phyloP scores from a whole-genome alignment of 2,888 invertebrate species.

The Dynastes grantii region DNA sequence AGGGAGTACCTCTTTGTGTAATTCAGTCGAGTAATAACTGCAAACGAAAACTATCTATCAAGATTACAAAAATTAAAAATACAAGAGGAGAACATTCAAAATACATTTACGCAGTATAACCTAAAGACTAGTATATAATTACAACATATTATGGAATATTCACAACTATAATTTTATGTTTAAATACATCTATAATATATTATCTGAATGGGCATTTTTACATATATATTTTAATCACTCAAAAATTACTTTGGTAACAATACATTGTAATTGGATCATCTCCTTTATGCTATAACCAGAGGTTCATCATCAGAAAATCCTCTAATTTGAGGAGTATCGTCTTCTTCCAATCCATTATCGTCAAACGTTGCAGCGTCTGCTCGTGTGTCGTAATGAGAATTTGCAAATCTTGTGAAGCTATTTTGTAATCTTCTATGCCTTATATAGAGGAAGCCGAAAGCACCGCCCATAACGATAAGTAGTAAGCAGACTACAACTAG shows the following conservation, averaged over 20 bases:
- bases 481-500: conserved; percentile 74
- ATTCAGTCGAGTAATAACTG: conserved; percentile 33
- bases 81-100: conserved; percentile 37
- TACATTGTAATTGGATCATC: conserved; percentile 42
- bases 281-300: conserved; percentile 86
- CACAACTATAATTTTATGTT: conserved; percentile 49
- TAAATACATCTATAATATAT: conserved; percentile 51
- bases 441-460: conserved; percentile 76
- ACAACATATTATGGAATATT: conserved; percentile 51
- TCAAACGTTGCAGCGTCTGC: conserved; percentile 90
- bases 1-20: conserved; percentile 8
- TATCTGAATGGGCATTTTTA: conserved; percentile 49
- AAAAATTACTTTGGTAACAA: conserved; percentile 51
- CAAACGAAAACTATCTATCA: conserved; percentile 13
- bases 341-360: conserved; percentile 82
- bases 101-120: conserved; percentile 49
- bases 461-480: conserved; percentile 73
- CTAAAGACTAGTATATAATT: conserved; percentile 52
- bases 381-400: conserved; percentile 89
- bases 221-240: conserved; percentile 49
- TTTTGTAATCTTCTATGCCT: conserved; percentile 83
- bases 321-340: conserved; percentile 90
- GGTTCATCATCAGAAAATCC: conserved; percentile 97
- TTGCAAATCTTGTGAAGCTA: conserved; percentile 86
- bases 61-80: conserved; percentile 40